Percentiles rank a stretch among this genome's conserved stretches.
phyloP scores from a whole-genome alignment of 1,140 invertebrate species.

The Heliconius himera region DNA sequence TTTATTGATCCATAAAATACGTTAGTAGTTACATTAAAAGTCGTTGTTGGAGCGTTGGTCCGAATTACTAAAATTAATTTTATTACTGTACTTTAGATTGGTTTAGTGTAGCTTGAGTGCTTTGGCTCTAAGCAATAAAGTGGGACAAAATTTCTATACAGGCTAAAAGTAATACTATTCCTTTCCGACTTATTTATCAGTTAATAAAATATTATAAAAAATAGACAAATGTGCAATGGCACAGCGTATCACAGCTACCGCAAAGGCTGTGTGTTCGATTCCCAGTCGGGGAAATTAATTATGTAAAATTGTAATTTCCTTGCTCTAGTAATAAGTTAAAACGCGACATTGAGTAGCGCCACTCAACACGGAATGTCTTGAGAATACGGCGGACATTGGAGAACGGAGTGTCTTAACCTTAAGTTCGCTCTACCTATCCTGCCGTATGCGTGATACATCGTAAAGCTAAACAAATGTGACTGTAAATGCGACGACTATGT shows the following conservation, averaged over 20 bases:
- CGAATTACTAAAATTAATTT: background rate
- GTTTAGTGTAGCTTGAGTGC: background rate
- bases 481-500: background rate
- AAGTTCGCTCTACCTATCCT: background rate
- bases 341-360: too few species aligned
- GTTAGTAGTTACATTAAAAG: constrained; percentile 2
- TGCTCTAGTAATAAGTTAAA: too few species aligned
- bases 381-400: background rate
- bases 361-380: too few species aligned
- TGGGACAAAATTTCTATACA: background rate
- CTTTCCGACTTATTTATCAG: background rate
- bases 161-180: background rate
- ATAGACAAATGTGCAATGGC: too few species aligned
- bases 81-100: background rate
- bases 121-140: background rate
- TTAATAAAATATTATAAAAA: background rate
- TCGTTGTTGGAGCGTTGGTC: background rate
- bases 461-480: background rate
- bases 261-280: too few species aligned
- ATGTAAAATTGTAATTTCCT: too few species aligned
- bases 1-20: constrained; percentile 7
- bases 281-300: too few species aligned
- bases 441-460: background rate
- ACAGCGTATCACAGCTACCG: too few species aligned
- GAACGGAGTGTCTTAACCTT: background rate